Base-by-base conservation (phyloP, 2,888 invertebrate species). In the Rotaria macrura region DNA sequence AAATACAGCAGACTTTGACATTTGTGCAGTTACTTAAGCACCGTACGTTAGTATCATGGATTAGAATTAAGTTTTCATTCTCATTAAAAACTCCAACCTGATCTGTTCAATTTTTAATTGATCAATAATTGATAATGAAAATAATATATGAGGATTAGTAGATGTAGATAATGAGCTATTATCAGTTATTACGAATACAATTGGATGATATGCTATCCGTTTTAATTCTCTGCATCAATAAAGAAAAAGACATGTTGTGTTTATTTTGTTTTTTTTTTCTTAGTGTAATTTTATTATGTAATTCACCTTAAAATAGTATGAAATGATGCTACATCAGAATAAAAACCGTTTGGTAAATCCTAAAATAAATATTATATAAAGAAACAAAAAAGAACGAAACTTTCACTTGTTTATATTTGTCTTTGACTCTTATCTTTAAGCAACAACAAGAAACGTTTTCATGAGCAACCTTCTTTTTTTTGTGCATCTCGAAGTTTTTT, bases 341-440 rank as follows among this genome's bases (percentile, higher is more conserved):
- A 79, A 40, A 79, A 79, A 43, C 43, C 79, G 43, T 79, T 79
- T 79, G 79, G 79, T n/a, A 79, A 43, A 79, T 79, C 79, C 79
- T 79, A 79, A n/a, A 65, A 65, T 29, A 20, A 17, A 29, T 34
- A 65, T 29, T 52, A 23, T 23, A 52, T 52, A 52, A 23, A 52
- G n/a, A 23, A 52, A 23, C 20, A 20, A 52, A 49, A 49, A 49
- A 14, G 2, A 14, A 49, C 7, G 17, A 49, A 49, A 65, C 12
- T 34, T 34, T 65, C 7, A 20, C 20, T 2, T 34, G 65, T 34
- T n/a, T 38, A 38, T 65, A 34, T 34, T 20, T 65, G 65, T 65
- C 34, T 20, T 65, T 65, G 20, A 20, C 20, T 65, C 34, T 65
- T 65, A 65, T 65, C 65, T 34, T 34, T 14, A 65, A 65, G 38